phyloP scores from a whole-genome alignment of 2,888 invertebrate species.

The Cryptus armator region DNA sequence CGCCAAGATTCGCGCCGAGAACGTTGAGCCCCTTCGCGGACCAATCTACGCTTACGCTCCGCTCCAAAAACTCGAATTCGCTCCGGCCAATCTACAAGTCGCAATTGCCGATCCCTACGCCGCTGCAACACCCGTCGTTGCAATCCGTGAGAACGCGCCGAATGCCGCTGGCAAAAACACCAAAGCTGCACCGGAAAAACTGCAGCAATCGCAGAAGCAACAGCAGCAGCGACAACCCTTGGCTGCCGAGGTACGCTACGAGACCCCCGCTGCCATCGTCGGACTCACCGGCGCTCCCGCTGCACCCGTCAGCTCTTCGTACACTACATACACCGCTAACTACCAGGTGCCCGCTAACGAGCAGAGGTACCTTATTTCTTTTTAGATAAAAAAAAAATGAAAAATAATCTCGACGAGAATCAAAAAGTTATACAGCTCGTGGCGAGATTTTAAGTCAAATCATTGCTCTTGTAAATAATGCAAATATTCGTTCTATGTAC shows the following conservation, averaged over 20 bases:
- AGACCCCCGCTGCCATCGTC: conserved; percentile 73
- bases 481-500: conserved; percentile 54
- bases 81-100: conserved; percentile 74
- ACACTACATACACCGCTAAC: conserved; percentile 78
- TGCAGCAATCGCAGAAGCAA: conserved; percentile 72
- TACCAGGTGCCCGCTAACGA: conserved; percentile 78
- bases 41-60: conserved; percentile 87
- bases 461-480: conserved; percentile 72
- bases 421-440: neutral
- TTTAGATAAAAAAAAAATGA: conserved; percentile 66
- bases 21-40: conserved; percentile 88
- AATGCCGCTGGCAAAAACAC: conserved; percentile 37
- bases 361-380: conserved; percentile 79
- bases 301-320: conserved; percentile 76
- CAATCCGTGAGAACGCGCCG: conserved; percentile 37
- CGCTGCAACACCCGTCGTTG: conserved; percentile 68
- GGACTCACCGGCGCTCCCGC: conserved; percentile 62
- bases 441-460: neutral
- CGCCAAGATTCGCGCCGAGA: conserved; percentile 88
- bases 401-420: no score
- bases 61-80: conserved; percentile 80
- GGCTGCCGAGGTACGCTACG: conserved; percentile 78
- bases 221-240: conserved; percentile 74
- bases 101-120: conserved; percentile 57
- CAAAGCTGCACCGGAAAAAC: conserved; percentile 72